Base-by-base conservation (phyloP, 30 jellyfish, hydroid and myxozoan species). In the Pseudorhiza aurosa region DNA sequence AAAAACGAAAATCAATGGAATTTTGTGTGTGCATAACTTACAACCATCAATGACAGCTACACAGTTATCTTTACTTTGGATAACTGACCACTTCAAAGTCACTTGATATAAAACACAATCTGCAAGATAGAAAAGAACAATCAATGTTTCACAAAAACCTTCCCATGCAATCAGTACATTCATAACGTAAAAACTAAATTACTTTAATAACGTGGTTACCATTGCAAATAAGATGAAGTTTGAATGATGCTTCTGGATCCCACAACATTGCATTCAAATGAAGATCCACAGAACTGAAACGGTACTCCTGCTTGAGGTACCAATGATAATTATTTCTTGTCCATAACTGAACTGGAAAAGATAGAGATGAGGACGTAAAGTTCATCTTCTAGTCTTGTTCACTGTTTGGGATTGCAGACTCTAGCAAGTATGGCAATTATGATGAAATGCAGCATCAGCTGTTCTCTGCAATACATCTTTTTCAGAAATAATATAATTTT, bases 41-140 rank as follows among this genome's bases (percentile, higher is more conserved):
- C 98, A 27, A 27, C 99, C 99, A 82, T 93, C 99, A 8, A 87
- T 67, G 49, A 93, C 99, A 55, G 97, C 99, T 24, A 93, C 97
- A 31, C 81, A 78, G 45, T 72, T 72, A 10, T 96, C 99, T 25
- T 36, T 77, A 59, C 94, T 86, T 45, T 86, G 97, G 32, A 62
- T 29, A 4, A 93, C 95, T 24, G 70, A 68, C 80, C 89, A 62
- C 0, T 35, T 75, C 81, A 78, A 86, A 32, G 37, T 22, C 15
- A 68, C 43, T 26, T 75, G 87, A 46, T 40, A 59, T 39, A 71
- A 93, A 33, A 14, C 26, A 18, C 99, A 97, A 86, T 69, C 97
- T 86, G 32, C 24, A 64, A 37, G 42, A 40, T n/a, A n/a, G n/a
- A n/a, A n/a, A n/a, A n/a, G n/a, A n/a, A n/a, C n/a, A n/a, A n/a